Percentiles rank a stretch among this genome's conserved stretches.
phyloP scores from a whole-genome alignment of 35 echinoderm and acorn worm genomes.

The Ophiothrix spiculata region DNA sequence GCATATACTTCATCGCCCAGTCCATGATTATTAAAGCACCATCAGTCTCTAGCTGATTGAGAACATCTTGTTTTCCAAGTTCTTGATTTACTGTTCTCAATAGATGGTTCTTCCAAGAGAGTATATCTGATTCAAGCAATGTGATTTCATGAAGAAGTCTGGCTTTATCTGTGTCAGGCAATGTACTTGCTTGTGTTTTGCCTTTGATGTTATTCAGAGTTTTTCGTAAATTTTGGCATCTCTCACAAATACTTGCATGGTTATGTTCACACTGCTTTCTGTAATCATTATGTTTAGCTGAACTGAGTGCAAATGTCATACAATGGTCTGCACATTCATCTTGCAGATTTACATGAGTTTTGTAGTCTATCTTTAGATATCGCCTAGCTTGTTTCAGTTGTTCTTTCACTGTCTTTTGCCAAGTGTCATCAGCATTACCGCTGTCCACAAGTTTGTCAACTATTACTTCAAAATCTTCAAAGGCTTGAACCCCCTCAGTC shows the following conservation, averaged over 20 bases:
- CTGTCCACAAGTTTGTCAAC: not conserved
- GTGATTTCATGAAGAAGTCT: not conserved
- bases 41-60: not conserved
- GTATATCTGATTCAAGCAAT: not conserved
- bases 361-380: conserved; percentile 22
- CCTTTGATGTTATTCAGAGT: not conserved
- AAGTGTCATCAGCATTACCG: not conserved
- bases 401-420: not conserved
- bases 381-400: not conserved
- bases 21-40: not conserved
- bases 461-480: conserved; percentile 4
- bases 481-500: conserved; percentile 19
- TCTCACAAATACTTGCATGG: not conserved
- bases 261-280: not conserved
- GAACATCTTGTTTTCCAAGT: not conserved
- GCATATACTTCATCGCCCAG: not conserved
- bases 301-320: conserved; percentile 21
- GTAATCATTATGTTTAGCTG: no score
- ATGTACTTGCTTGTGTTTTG: not conserved
- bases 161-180: not conserved
- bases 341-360: not conserved
- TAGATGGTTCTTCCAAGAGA: not conserved
- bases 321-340: conserved; percentile 31
- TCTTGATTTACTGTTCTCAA: not conserved
- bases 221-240: not conserved